phyloP scores from a whole-genome alignment of 1,140 invertebrate species.

The Galleria mellonella region DNA sequence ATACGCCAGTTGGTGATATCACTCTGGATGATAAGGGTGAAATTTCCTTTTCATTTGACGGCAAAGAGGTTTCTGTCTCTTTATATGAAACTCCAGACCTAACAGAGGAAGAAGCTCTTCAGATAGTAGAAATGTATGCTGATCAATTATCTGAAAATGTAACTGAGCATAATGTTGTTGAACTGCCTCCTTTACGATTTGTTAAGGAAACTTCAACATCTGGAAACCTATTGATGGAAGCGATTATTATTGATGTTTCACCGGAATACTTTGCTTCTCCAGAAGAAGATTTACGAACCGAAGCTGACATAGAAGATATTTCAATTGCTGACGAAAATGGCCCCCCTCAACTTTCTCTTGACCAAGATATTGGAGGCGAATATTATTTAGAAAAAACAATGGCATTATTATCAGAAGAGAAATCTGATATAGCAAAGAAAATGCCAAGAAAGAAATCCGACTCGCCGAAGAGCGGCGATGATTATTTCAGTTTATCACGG shows the following conservation, averaged over 20 bases:
- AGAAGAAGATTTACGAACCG: slow-evolving; percentile 87
- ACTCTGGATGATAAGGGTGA: slow-evolving; percentile 88
- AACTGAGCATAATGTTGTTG: slow-evolving; percentile 90
- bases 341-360: slow-evolving; percentile 55
- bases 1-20: slow-evolving; percentile 84
- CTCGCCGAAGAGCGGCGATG: slow-evolving; percentile 73
- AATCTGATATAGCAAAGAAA: slow-evolving; percentile 54
- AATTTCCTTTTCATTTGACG: slow-evolving; percentile 92
- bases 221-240: slow-evolving; percentile 91
- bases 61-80: slow-evolving; percentile 92
- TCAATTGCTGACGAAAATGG: slow-evolving; percentile 82
- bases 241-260: slow-evolving; percentile 92
- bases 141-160: slow-evolving; percentile 93
- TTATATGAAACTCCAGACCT: slow-evolving; percentile 93
- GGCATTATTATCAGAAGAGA: slow-evolving; percentile 49
- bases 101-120: slow-evolving; percentile 91
- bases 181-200: slow-evolving; percentile 91
- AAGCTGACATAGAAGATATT: slow-evolving; percentile 90
- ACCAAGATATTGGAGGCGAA: slow-evolving; percentile 45
- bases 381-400: slow-evolving; percentile 62
- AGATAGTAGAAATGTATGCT: slow-evolving; percentile 95
- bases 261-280: slow-evolving; percentile 85
- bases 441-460: slow-evolving; percentile 71
- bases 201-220: slow-evolving; percentile 91
- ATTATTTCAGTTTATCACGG: slow-evolving; percentile 75